Percentiles rank a stretch among this genome's conserved stretches.
phyloP scores from a whole-genome alignment of 2,797 vertebrate genomes.

The Poeciliopsis gracilis region DNA sequence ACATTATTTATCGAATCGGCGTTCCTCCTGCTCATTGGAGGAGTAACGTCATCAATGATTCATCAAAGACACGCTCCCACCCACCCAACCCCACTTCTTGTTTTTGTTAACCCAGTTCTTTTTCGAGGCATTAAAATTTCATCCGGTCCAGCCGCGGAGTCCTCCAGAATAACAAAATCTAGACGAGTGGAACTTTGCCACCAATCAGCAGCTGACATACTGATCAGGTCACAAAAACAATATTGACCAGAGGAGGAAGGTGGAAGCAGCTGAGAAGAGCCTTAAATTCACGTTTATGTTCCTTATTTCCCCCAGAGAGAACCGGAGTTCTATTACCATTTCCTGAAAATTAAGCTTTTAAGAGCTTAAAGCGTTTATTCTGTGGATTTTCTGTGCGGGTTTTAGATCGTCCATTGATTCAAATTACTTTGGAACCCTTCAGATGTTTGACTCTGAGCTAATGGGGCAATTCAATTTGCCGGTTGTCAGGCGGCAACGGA shows the following conservation, averaged over 20 bases:
- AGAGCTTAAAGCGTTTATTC: not conserved
- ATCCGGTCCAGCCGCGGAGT: not conserved
- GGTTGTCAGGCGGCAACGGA: conserved; percentile 44
- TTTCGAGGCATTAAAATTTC: conserved; percentile 3
- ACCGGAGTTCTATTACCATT: not conserved
- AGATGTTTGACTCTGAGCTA: conserved; percentile 35
- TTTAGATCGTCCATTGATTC: conserved; percentile 18
- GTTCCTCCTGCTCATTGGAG: conserved; percentile 1
- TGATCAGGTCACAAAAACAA: conserved; percentile 1
- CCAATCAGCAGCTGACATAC: not conserved
- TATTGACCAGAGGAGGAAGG: not conserved
- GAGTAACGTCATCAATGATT: conserved; percentile 12
- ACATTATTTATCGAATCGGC: conserved; percentile 9
- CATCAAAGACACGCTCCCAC: conserved; percentile 5
- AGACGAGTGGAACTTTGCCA: not conserved
- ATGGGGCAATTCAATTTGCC: conserved; percentile 42
- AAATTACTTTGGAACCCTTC: conserved; percentile 31
- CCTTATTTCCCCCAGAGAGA: not conserved
- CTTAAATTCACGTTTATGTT: not conserved
- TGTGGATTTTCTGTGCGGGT: not conserved
- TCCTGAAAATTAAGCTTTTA: not conserved
- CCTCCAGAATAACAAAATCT: not conserved
- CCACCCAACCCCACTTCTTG: not conserved
- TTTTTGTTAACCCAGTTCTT: not conserved
- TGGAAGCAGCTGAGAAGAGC: not conserved